Evolutionary conservation across 2,888 invertebrate genomes (phyloP), one percentile per base, ranked within the genome.

Genomic region (Gibbula magus): DNA sequence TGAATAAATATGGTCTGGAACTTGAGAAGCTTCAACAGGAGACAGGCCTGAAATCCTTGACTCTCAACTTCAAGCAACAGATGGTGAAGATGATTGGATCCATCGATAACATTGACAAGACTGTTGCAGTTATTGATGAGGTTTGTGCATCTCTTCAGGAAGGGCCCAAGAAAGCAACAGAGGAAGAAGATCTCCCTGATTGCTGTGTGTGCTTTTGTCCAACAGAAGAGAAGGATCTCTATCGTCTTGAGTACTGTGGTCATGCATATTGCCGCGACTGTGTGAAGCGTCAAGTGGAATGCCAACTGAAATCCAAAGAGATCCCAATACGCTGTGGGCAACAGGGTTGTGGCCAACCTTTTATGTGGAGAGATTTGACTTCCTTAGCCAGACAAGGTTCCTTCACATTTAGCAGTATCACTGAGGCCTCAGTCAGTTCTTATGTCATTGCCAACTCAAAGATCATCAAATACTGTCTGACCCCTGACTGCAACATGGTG

Each of bases 221-320:
- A 13, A 82, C 90, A 2, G 88, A 89, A 4, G 76, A 77, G 10
- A 61, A 61, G 0, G 85, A 88, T 13, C 77, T 89, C 18, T 88
- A 87, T 75, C 83, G 90, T 13, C 81, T 90, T n/a, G 90, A 91
- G 70, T 83, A 79, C 13, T 91, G 91, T 81, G 90, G 90, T 0
- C 92, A 92, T 83, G 83, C 88, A 3, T 91, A 90, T 77, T 92
- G 92, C 79, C 78, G 73, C 3, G 82, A 82, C 3, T 92, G 92
- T 78, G 51, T 89, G 8, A 82, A 82, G 16, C 74, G 73, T 8
- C 86, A 86, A 75, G 54, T 91, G 0, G 56, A 82, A 13, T 83
- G 83, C n/a, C 83, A 84, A 10, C 79, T 88, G 8, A 67, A 80
- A 8, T 81, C 82, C 70, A 87, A 84, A 67, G 82, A 84, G 5